Conservation (phyloP, 2,888 invertebrate species). For the Alloscopus bannaensis region DNA sequence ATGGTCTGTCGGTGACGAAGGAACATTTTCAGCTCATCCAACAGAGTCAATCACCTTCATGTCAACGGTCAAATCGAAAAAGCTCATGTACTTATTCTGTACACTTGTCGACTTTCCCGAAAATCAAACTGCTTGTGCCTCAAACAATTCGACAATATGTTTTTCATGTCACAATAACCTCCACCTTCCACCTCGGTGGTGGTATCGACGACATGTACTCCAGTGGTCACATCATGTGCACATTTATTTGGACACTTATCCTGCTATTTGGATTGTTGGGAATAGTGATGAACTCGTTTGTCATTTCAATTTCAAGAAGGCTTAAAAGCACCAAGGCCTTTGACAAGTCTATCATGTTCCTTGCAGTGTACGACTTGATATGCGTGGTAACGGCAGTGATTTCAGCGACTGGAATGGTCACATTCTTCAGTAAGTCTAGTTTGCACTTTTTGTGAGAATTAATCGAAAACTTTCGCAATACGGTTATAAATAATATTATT, state of each 20-base stretch:
- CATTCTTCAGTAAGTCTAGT: slow-evolving; percentile 18
- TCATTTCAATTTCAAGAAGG: slow-evolving; percentile 29
- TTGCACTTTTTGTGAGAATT: slow-evolving; percentile 1
- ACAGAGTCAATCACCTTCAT: no score
- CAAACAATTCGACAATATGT: not conserved
- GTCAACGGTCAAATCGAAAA: not conserved
- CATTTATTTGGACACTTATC: slow-evolving; percentile 31
- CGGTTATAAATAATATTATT: not conserved
- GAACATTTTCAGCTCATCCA: no score
- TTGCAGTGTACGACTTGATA: slow-evolving; percentile 36
- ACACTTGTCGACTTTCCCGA: slow-evolving; percentile 24
- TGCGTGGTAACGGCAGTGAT: slow-evolving; percentile 18
- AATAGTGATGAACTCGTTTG: slow-evolving; percentile 10
- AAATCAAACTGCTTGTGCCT: not conserved
- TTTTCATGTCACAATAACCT: not conserved
- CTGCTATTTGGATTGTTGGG: slow-evolving; percentile 18
- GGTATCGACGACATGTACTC: not conserved
- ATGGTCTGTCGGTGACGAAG: no score
- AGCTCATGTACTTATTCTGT: slow-evolving; percentile 36
- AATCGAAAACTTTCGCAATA: not conserved
- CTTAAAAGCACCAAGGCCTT: slow-evolving; percentile 16
- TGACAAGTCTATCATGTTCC: slow-evolving; percentile 17
- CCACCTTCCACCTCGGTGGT: not conserved
- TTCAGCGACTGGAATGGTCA: slow-evolving; percentile 23
- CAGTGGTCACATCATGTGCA: slow-evolving; percentile 20